These are phyloP conservation scores for Actinia equina DNA, from an alignment of 64 coral and sea anemone species.

Conservation along the genomic window DNA sequence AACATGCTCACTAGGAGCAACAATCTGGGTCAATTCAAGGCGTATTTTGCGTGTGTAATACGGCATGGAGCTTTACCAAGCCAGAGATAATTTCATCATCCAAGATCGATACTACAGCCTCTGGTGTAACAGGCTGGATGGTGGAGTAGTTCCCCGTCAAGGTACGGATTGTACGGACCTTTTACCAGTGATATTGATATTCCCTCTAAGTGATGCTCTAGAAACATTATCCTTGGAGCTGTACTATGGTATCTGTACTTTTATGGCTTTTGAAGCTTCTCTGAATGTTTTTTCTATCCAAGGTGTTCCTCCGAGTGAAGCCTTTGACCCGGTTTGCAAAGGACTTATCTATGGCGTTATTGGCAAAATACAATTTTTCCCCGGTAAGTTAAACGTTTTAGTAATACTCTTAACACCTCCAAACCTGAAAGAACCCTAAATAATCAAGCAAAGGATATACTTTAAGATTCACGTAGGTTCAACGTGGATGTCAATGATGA, in stretches of 20 bases:
- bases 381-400: slow-evolving; percentile 33
- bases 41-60: not conserved
- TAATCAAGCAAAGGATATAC: not conserved
- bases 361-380: slow-evolving; percentile 76
- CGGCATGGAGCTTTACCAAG: slow-evolving; percentile 71
- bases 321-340: slow-evolving; percentile 49
- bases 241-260: not conserved
- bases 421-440: not conserved
- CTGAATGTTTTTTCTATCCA: not conserved
- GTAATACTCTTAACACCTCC: not conserved
- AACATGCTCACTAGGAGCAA: not conserved
- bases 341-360: slow-evolving; percentile 67
- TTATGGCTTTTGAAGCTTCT: not conserved
- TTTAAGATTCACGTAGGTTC: not conserved
- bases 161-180: slow-evolving; percentile 1
- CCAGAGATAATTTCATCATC: slow-evolving; percentile 69
- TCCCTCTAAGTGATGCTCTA: not conserved
- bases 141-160: slow-evolving; percentile 49
- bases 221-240: not conserved
- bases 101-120: slow-evolving; percentile 41
- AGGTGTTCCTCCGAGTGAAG: slow-evolving; percentile 45
- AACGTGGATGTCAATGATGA: not conserved
- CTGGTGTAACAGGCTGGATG: slow-evolving; percentile 71
- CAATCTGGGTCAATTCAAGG: not conserved
- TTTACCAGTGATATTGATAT: not conserved